These are phyloP conservation scores for Drosophila miranda DNA, from an alignment of 1,140 invertebrate genomes.

Conservation along the genomic window DNA sequence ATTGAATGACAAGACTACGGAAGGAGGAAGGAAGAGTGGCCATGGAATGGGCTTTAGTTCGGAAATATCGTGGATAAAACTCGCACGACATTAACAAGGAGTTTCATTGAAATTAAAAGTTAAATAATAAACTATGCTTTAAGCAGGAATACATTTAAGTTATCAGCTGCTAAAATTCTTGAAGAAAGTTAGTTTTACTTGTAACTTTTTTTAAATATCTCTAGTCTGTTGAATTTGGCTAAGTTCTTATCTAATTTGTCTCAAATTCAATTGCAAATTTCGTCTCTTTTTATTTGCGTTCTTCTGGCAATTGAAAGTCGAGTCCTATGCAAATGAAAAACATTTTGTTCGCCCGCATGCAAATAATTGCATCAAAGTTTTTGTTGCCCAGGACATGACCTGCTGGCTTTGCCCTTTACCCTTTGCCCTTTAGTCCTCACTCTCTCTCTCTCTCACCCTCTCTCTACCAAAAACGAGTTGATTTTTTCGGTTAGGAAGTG, in stretches of 20 bases:
- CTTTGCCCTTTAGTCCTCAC: not conserved
- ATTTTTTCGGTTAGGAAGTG: conserved; percentile 44
- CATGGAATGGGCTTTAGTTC: conserved; percentile 3
- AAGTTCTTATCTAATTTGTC: too few relatives aligned
- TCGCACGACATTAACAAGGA: too few relatives aligned
- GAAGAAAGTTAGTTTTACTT: too few relatives aligned
- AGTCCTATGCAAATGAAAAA: not conserved
- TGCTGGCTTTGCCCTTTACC: not conserved
- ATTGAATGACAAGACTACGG: conserved; percentile 24
- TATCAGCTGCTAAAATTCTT: too few relatives aligned
- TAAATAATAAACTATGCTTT: too few relatives aligned
- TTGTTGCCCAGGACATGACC: not conserved
- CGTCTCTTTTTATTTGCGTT: too few relatives aligned
- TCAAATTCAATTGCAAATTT: too few relatives aligned
- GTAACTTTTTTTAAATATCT: too few relatives aligned
- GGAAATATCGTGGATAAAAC: not conserved
- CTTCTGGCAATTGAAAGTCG: too few relatives aligned
- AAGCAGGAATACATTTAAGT: too few relatives aligned
- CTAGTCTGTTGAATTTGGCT: too few relatives aligned
- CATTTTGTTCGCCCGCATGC: conserved; percentile 22
- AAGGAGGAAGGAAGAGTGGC: not conserved
- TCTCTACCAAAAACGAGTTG: conserved; percentile 15
- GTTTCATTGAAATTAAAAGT: too few relatives aligned
- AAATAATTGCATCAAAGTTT: conserved; percentile 42
- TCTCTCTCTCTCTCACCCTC: not conserved